Evolutionary conservation across 1,140 invertebrate species (phyloP).

Genomic region (Drosophila murphyi): DNA sequence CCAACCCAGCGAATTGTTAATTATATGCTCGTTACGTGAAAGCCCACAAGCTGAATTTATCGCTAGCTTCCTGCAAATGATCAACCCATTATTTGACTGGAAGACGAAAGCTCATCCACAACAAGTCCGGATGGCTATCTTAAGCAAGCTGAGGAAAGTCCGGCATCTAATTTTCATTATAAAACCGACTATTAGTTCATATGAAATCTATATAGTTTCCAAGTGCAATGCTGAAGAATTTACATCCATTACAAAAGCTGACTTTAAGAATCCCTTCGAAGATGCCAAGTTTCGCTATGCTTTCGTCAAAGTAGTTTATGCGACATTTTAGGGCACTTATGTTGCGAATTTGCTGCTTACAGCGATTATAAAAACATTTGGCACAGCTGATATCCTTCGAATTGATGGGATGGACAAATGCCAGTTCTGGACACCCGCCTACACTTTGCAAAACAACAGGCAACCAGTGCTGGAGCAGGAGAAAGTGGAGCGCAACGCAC

Average conservation of each 20-base stretch:
- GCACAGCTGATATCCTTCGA: constrained; percentile 69
- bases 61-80: not conserved
- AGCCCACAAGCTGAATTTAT: constrained; percentile 23
- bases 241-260: too few species aligned
- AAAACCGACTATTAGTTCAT: too few species aligned
- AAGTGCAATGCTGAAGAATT: too few species aligned
- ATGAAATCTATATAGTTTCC: too few species aligned
- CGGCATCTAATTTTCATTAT: too few species aligned
- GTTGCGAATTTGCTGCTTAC: constrained; percentile 12
- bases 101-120: not conserved
- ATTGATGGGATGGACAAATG: constrained; percentile 48
- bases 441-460: constrained; percentile 11
- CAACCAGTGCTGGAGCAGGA: not conserved
- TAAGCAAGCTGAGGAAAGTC: too few species aligned
- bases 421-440: not conserved
- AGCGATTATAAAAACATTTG: constrained; percentile 78
- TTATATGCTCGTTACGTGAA: constrained; percentile 34
- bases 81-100: not conserved
- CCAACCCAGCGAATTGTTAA: not conserved
- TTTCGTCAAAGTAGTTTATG: constrained; percentile 38
- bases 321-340: constrained; percentile 3
- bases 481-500: constrained; percentile 53
- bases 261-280: not conserved
- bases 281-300: not conserved
- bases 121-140: not conserved